Evolutionary conservation across 2,797 vertebrate species (phyloP).

Genomic region (Halcyon leucocephala): DNA sequence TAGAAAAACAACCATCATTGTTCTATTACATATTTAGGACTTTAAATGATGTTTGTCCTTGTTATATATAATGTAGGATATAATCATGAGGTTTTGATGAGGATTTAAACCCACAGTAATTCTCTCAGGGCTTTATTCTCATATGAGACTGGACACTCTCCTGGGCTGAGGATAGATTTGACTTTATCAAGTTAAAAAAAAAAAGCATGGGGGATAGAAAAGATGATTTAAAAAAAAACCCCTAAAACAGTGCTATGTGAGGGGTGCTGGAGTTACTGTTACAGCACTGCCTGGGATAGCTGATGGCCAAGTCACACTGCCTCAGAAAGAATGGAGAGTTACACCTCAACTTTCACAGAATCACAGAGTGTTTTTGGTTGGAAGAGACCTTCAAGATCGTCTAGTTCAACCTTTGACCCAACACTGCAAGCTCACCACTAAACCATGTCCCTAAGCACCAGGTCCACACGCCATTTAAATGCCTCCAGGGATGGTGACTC

Average conservation of each 20-base stretch:
- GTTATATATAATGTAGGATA: not conserved
- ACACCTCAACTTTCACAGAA: not conserved
- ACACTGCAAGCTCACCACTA: too few relatives aligned
- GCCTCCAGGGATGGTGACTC: too few relatives aligned
- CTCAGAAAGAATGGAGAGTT: not conserved
- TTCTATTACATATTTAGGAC: not conserved
- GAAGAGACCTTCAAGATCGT: too few relatives aligned
- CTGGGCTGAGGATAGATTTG: not conserved
- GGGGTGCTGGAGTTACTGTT: not conserved
- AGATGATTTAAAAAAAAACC: not conserved
- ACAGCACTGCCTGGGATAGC: not conserved
- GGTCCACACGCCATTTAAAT: too few relatives aligned
- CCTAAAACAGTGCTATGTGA: not conserved
- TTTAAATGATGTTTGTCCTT: not conserved
- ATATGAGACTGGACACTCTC: not conserved
- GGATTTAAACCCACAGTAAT: not conserved
- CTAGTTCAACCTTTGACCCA: too few relatives aligned
- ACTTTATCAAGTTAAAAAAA: not conserved
- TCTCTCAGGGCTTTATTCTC: not conserved
- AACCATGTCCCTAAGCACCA: too few relatives aligned
- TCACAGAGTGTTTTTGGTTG: too few relatives aligned
- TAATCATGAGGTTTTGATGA: not conserved
- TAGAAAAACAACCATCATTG: not conserved
- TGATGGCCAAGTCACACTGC: not conserved
- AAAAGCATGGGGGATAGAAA: accelerated